Conservation (phyloP, 1,140 invertebrate species). For the Aporrectodea caliginosa region DNA sequence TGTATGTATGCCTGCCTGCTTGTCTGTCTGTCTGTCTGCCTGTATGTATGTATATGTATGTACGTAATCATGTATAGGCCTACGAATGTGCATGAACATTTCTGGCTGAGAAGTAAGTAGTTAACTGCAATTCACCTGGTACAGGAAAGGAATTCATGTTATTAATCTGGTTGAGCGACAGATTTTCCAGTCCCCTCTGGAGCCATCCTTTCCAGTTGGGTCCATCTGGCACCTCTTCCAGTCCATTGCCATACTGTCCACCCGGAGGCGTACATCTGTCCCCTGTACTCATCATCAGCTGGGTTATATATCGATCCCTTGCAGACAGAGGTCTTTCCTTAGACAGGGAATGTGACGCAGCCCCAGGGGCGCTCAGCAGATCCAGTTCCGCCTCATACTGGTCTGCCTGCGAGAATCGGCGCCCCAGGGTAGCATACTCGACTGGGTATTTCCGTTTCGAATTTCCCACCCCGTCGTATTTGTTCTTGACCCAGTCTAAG, state of each 20-base stretch:
- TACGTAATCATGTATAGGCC: no score
- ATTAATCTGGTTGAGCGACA: neutral
- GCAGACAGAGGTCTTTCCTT: conserved; percentile 40
- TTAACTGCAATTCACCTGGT: no score
- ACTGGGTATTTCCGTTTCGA: neutral
- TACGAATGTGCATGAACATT: no score
- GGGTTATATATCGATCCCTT: conserved; percentile 51
- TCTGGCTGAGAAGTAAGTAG: no score
- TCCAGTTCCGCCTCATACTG: neutral
- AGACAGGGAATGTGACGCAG: conserved; percentile 33
- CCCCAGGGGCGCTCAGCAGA: neutral
- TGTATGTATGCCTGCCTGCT: no score
- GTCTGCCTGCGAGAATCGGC: neutral
- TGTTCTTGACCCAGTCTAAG: neutral
- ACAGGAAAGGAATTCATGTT: neutral
- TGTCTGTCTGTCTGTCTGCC: no score
- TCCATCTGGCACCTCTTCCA: conserved; percentile 40
- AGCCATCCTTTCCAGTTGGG: conserved; percentile 49
- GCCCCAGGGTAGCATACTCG: conserved; percentile 20
- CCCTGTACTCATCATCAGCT: conserved; percentile 47
- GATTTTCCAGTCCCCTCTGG: conserved; percentile 23
- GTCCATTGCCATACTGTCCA: conserved; percentile 39
- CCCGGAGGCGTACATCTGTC: conserved; percentile 37
- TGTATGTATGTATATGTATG: no score
- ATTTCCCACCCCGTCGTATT: neutral